Evolutionary conservation across 2,113 vertebrate species (phyloP).

Genomic region (Centrocercus urophasianus): DNA sequence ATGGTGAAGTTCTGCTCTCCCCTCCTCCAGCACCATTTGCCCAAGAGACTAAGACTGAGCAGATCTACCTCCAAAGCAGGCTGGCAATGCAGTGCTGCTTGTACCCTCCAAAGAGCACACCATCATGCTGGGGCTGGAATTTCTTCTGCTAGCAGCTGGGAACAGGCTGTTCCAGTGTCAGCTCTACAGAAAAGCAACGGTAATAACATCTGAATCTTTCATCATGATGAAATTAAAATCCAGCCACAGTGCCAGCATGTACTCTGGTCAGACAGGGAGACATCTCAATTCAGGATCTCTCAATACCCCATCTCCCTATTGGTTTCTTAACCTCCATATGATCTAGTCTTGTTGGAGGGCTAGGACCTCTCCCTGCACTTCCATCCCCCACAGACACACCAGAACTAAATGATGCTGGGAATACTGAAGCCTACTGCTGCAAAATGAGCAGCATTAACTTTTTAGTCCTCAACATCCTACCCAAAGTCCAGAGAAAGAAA

Average conservation of each 20-base stretch:
- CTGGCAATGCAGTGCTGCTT: background rate
- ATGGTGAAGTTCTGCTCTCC: background rate
- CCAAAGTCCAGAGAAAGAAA: background rate
- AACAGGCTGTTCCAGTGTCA: background rate
- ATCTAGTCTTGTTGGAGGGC: background rate
- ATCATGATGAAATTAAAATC: background rate
- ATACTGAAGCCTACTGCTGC: background rate
- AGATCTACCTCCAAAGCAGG: background rate
- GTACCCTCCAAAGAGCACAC: background rate
- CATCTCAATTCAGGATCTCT: fast-evolving
- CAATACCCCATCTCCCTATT: background rate
- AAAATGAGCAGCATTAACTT: background rate
- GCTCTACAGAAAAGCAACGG: background rate
- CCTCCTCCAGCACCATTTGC: background rate
- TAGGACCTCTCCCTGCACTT: background rate
- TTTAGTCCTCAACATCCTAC: background rate
- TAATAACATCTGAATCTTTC: background rate
- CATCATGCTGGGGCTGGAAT: background rate
- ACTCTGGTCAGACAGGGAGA: background rate
- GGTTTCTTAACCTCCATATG: background rate
- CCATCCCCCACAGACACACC: background rate
- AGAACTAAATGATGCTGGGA: background rate
- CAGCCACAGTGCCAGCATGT: background rate
- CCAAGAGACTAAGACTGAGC: background rate
- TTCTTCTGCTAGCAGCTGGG: background rate